Evolutionary conservation across 2,888 invertebrate species (phyloP).

Genomic region (Odontocolon sp.): DNA sequence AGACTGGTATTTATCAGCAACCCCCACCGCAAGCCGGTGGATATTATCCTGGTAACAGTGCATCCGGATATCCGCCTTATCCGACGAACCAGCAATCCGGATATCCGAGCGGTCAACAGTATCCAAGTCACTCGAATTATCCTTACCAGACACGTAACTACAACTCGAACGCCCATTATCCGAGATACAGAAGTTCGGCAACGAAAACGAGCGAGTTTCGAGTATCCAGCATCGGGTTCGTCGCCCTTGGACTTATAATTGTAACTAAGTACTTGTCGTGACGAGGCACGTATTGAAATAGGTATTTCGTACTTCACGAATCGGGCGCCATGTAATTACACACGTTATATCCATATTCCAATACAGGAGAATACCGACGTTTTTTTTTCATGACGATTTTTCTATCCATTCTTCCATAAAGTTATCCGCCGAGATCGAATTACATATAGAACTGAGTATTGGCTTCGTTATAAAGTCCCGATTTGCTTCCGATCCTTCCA

Average conservation of each 20-base stretch:
- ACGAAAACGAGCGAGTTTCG: constrained; percentile 36
- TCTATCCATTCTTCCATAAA: too few species aligned
- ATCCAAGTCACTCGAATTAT: constrained; percentile 67
- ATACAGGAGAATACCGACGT: background rate
- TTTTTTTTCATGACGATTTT: too few species aligned
- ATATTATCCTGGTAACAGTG: constrained; percentile 61
- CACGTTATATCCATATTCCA: background rate
- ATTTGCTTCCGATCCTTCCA: too few species aligned
- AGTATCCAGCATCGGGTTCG: constrained; percentile 54
- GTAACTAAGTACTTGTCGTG: constrained; percentile 57
- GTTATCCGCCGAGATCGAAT: too few species aligned
- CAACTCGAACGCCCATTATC: constrained; percentile 66
- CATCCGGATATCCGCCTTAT: constrained; percentile 60
- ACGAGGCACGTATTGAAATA: constrained; percentile 7
- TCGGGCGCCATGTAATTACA: background rate
- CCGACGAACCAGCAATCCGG: too few species aligned
- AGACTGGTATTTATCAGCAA: constrained; percentile 60
- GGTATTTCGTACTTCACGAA: background rate
- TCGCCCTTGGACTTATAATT: constrained; percentile 47
- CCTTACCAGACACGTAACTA: constrained; percentile 66
- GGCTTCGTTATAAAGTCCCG: too few species aligned
- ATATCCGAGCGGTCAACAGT: too few species aligned
- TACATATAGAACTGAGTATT: too few species aligned
- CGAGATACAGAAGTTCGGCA: constrained; percentile 55
- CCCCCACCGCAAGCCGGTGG: constrained; percentile 50